Evolutionary conservation across 2,888 invertebrate genomes (phyloP), one percentile per base, ranked within the genome.

Genomic region (Sarcophaga rosellei): DNA sequence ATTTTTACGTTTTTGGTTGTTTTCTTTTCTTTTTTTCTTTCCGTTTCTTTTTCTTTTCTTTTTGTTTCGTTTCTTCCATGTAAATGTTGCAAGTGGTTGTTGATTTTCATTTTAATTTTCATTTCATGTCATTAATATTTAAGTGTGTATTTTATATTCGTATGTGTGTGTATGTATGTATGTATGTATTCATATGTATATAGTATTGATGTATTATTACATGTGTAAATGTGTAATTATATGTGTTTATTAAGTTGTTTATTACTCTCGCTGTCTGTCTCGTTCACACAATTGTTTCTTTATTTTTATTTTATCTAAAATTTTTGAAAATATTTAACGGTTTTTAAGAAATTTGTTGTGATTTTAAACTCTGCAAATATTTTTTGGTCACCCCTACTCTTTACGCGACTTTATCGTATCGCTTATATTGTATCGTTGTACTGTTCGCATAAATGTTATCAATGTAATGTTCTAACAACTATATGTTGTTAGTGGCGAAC

Each of bases 21-120:
- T 47, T 11, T n/a, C n/a, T n/a, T 47, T 47, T 0, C 6, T 44
- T 25, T 0, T 62, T 63, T 23, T 75, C 4, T 74, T 35, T 74
- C 8, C 68, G 62, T 70, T 63, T 78, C 61, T 47, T 44, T 63
- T 61, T 78, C 12, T 75, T 81, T 63, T 4, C 47, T 62, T 47
- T 44, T 70, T 69, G 3, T 69, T 61, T 4, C 21, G 66, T 47
- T 20, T 65, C 6, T 53, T 47, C 11, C n/a, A 4, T 66, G 21
- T 23, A 10, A 61, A 70, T 69, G 17, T 76, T 75, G 35, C 35
- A 35, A 23, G 35, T 25, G 63, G 21, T 70, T 20, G 6, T 70
- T 15, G 53, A 70, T 17, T 81, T 35, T 53, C 53, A 53, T 53
- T 53, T 53, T 53, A 12, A 61, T 20, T 61, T 61, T 20, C 20